A percentile compares a stretch with the other conserved stretches of the same genome.
phyloP scores from a whole-genome alignment of 2,888 invertebrate species.

The Phyto melanocephala region DNA sequence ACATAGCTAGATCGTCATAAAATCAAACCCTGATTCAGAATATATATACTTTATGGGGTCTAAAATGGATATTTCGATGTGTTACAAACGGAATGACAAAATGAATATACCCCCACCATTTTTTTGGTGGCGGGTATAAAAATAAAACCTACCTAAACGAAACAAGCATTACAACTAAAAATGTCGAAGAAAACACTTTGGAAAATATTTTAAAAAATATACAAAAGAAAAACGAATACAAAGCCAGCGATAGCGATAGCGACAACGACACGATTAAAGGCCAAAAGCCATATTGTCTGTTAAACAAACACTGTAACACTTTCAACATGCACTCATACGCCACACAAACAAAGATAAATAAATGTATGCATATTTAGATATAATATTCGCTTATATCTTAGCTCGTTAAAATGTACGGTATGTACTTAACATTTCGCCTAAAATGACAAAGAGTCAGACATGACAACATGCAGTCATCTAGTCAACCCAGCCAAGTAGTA shows the following conservation, averaged over 20 bases:
- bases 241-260: constrained; percentile 36
- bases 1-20: no score
- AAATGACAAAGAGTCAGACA: constrained; percentile 59
- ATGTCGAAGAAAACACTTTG: neutral
- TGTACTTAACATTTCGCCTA: constrained; percentile 63
- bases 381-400: constrained; percentile 26
- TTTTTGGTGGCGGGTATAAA: no score
- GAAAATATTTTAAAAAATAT: neutral
- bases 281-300: constrained; percentile 61
- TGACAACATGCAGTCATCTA: constrained; percentile 47
- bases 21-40: no score
- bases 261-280: constrained; percentile 45
- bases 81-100: no score
- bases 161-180: constrained; percentile 16
- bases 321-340: neutral
- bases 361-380: neutral
- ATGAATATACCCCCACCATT: no score
- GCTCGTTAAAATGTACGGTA: constrained; percentile 49
- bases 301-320: constrained; percentile 57
- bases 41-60: no score
- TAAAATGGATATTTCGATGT: no score
- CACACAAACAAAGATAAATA: neutral
- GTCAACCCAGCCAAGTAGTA: constrained; percentile 35
- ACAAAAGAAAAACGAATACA: constrained; percentile 28
- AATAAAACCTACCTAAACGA: constrained; percentile 12